phyloP scores from a whole-genome alignment of 1,140 invertebrate species.

The Drosophila watanabei region DNA sequence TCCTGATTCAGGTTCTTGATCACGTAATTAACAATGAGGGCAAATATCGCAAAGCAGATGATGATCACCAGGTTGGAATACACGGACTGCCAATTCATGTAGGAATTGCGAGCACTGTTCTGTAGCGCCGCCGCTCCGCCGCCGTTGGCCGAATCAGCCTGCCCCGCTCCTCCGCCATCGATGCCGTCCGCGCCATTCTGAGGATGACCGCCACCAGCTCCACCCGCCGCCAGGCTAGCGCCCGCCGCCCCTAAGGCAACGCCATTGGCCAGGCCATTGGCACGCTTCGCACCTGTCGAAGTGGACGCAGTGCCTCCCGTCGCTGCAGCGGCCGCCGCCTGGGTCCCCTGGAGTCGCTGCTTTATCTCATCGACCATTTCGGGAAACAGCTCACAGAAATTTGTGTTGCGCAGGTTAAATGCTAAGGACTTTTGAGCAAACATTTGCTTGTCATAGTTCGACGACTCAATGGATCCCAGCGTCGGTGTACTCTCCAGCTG shows the following conservation, averaged over 20 bases:
- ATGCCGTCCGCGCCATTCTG: slow-evolving; percentile 25
- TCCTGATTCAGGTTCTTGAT: slow-evolving; percentile 85
- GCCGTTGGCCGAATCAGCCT: slow-evolving; percentile 45
- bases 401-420: slow-evolving; percentile 96
- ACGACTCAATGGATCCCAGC: slow-evolving; percentile 96
- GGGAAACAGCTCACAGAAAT: slow-evolving; percentile 88
- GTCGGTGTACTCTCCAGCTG: slow-evolving; percentile 96
- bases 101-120: slow-evolving; percentile 72
- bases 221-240: slow-evolving; percentile 9
- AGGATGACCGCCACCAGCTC: slow-evolving; percentile 35
- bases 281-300: slow-evolving; percentile 18
- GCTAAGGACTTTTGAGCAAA: slow-evolving; percentile 94
- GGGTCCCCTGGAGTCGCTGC: slow-evolving; percentile 58
- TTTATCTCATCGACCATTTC: slow-evolving; percentile 81
- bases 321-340: slow-evolving; percentile 30
- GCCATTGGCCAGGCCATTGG: slow-evolving; percentile 59
- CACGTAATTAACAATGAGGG: slow-evolving; percentile 85
- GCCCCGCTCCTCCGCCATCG: slow-evolving; percentile 43
- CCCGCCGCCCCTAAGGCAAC: not conserved
- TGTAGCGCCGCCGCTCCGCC: slow-evolving; percentile 45
- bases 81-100: slow-evolving; percentile 83
- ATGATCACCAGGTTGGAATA: slow-evolving; percentile 84
- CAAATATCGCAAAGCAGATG: slow-evolving; percentile 85
- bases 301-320: slow-evolving; percentile 27
- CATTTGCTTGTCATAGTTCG: slow-evolving; percentile 95